Conservation (phyloP, 2,888 invertebrate genomes). For the Periphyllus acericola region DNA sequence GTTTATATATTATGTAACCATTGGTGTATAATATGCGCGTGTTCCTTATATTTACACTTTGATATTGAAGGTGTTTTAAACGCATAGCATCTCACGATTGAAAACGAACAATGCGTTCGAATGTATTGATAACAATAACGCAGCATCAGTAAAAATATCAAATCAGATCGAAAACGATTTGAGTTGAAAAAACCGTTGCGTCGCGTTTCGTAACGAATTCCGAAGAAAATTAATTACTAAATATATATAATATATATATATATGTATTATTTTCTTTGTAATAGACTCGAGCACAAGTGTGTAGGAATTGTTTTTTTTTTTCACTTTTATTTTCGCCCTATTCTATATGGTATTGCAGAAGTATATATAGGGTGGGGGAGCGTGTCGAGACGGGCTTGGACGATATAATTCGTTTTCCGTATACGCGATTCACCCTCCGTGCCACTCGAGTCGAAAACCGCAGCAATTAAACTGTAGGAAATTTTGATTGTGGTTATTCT, state of each 20-base stretch:
- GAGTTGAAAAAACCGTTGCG: too few species aligned
- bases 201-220: too few species aligned
- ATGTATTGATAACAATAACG: too few species aligned
- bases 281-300: neutral
- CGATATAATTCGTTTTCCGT: slow-evolving; percentile 20
- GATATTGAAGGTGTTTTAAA: neutral
- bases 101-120: neutral
- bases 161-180: too few species aligned
- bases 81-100: neutral
- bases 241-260: too few species aligned
- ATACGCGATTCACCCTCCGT: neutral
- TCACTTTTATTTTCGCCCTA: neutral
- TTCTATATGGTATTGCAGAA: neutral
- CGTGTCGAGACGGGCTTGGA: slow-evolving; percentile 15
- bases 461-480: slow-evolving; percentile 47
- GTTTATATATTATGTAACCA: neutral
- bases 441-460: slow-evolving; percentile 32
- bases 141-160: too few species aligned
- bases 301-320: neutral
- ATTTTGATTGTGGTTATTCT: slow-evolving; percentile 53
- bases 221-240: too few species aligned
- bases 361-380: neutral
- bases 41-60: neutral
- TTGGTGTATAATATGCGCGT: too few species aligned
- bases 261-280: neutral